Conservation (phyloP, 2,888 invertebrate genomes). For the Tortrix viridana region DNA sequence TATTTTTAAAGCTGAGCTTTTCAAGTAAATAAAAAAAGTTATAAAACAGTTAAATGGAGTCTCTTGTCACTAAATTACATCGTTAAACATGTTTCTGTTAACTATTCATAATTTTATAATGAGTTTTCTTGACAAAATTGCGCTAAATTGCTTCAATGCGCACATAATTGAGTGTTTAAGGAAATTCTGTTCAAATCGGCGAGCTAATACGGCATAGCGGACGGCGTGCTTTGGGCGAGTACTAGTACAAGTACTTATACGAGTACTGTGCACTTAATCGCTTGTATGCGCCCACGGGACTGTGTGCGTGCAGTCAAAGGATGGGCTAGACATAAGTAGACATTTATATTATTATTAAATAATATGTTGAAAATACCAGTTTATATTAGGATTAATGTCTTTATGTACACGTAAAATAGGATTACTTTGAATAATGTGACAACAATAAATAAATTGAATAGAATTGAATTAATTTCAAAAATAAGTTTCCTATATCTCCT, state of each 20-base stretch:
- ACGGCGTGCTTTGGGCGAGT: slow-evolving; percentile 10
- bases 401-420: too few species aligned
- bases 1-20: neutral
- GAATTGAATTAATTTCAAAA: too few species aligned
- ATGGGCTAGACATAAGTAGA: slow-evolving; percentile 14
- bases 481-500: too few species aligned
- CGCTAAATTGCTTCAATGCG: slow-evolving; percentile 22
- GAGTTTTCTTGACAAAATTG: slow-evolving; percentile 19
- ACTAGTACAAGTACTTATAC: slow-evolving; percentile 5
- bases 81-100: too few species aligned
- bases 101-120: slow-evolving; percentile 6
- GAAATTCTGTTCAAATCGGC: slow-evolving; percentile 20
- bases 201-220: slow-evolving; percentile 23
- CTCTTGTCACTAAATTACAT: neutral
- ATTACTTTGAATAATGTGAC: too few species aligned
- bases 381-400: too few species aligned
- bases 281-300: slow-evolving; percentile 32
- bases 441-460: too few species aligned
- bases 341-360: too few species aligned
- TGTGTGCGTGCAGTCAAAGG: slow-evolving; percentile 19
- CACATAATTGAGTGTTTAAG: slow-evolving; percentile 25
- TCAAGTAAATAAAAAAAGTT: neutral
- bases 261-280: slow-evolving; percentile 4
- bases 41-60: neutral
- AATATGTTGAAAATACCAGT: too few species aligned